Evolutionary conservation across 2,888 invertebrate genomes (phyloP), one percentile per base, ranked within the genome.

Genomic region (Conistra vaccinii): DNA sequence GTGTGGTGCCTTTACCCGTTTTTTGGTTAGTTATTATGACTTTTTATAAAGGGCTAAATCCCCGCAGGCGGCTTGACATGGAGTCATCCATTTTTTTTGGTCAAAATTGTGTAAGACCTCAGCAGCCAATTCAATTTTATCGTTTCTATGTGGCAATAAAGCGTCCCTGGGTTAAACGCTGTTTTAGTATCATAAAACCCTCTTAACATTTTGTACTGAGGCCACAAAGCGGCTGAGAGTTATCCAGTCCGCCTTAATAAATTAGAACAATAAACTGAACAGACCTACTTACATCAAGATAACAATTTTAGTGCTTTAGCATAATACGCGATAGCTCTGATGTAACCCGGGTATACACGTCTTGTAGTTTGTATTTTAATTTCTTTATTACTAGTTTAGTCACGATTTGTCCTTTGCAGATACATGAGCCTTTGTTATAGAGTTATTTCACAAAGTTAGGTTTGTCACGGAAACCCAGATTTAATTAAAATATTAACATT

Each of bases 121-220:
- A 39, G 5, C 12, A n/a, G 32, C 9, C 9, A 62, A 42, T 79
- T 73, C 23, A 55, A 29, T 78, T 57, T 61, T 57, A 70, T 48
- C 32, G 26, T 55, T 61, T 55, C n/a, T 69, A 55, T 66, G 63
- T 63, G 60, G 14, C 63, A 42, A 69, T 71, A 53, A 69, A 67
- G 35, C 29, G 32, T 51, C 35, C 3, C 42, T n/a, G 42, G n/a
- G 26, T 55, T 45, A 42, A 45, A 32, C n/a, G 0, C 12, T 6
- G 17, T 42, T 32, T 42, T 7, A 63, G n/a, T 42, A 62, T 32
- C 39, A 89, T 89, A 90, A 90, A 90, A 4, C 35, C 32, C 57
- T 42, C 29, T 2, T 23, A 48, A 70, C 9, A 53, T 63, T 75
- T 74, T 63, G 63, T 61, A 35, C 23, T 39, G 39, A 55, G 62